Conservation (phyloP, 2,888 invertebrate species). For the Xylota sylvarum region DNA sequence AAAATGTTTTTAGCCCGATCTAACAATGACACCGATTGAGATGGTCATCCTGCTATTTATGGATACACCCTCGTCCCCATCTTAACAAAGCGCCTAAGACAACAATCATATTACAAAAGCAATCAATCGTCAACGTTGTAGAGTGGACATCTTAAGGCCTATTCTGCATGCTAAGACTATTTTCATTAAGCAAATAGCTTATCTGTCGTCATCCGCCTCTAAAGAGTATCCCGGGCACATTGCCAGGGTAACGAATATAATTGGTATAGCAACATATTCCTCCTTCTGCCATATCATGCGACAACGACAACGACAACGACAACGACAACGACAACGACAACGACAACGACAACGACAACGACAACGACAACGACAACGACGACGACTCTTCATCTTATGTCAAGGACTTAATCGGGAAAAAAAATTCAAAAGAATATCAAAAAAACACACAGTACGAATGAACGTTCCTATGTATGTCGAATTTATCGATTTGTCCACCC, state of each 20-base stretch:
- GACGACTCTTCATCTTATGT: conserved; percentile 32
- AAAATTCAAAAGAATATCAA: background rate
- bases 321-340: conserved; percentile 9
- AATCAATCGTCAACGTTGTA: background rate
- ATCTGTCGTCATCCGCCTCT: background rate
- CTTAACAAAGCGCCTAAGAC: background rate
- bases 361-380: conserved; percentile 1
- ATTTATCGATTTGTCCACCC: conserved; percentile 21
- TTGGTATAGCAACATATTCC: conserved; percentile 22
- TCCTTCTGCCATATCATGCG: background rate
- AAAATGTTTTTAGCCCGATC: too few species aligned
- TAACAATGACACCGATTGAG: too few species aligned
- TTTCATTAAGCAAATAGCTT: conserved; percentile 35
- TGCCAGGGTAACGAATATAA: conserved; percentile 35
- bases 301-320: conserved; percentile 5
- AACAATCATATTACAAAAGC: background rate
- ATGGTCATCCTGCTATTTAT: too few species aligned
- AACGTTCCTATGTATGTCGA: background rate
- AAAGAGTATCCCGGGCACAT: conserved; percentile 6
- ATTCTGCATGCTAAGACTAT: conserved; percentile 11
- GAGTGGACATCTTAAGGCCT: conserved; percentile 1
- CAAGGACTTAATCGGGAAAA: conserved; percentile 26
- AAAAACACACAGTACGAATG: background rate
- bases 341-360: conserved; percentile 4
- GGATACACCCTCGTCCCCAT: too few species aligned